Base-by-base conservation (phyloP, 2,888 invertebrate species). In the Chydorus sphaericus region DNA sequence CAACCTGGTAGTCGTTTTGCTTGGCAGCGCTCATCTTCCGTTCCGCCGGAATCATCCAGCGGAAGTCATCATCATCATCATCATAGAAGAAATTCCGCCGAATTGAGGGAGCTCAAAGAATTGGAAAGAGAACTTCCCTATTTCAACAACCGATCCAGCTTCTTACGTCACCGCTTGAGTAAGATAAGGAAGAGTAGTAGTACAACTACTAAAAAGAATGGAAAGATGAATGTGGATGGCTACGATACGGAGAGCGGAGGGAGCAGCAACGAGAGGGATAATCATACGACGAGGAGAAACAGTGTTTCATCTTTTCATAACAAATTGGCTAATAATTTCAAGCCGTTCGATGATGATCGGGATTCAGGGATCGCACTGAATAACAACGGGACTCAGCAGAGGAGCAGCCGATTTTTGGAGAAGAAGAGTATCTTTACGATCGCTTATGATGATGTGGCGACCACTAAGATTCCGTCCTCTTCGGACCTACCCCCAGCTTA, bases 391-490 rank as follows among this genome's bases (percentile, higher is more conserved):
- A 23, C 23, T 23, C 44, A 44, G 14, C 18, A 10, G 14, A 59
- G 59, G 10, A 59, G 60, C n/a, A 62, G 72, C 60, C 75, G 75
- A 60, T 67, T 76, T 57, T 63, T 77, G 58, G 89, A 90, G 65
- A 92, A 91, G 72, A 90, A 91, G 67, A 91, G 90, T 67, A 83
- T 92, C 29, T 92, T 92, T 66, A 89, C 89, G 7, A 92, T 92
- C 62, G 90, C 90, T 1, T 92, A 91, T 66, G 87, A 86, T 65
- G 90, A 90, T 65, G 86, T 91, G 64, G 84, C 87, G 62, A 89
- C 88, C 1, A 83, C 36, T 4, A 52, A 52, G 26, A 31, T 52
- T 31, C 52, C 52, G 28, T 44, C 44, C 14, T 23, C 44, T 20
- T 26, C 44, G 3, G 44, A 44, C 26, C 23, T 26, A 26, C 44